Conservation (phyloP, 2,888 invertebrate genomes). For the Tanytarsus gracilentus region DNA sequence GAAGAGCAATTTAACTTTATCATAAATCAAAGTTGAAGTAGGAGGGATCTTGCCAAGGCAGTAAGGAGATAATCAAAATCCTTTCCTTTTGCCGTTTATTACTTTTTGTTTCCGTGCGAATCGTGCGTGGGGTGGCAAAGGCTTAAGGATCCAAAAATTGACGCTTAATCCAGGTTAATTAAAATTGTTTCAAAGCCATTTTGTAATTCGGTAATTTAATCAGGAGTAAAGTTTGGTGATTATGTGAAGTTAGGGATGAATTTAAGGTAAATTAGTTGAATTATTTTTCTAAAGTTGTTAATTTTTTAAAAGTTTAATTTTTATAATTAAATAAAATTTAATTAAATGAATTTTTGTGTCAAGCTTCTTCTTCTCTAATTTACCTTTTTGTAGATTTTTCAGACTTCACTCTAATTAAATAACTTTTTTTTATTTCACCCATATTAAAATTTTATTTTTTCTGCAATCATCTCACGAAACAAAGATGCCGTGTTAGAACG, state of each 20-base stretch:
- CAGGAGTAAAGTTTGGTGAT: no score
- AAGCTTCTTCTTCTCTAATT: background rate
- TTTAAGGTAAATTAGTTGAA: no score
- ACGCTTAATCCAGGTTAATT: conserved; percentile 24
- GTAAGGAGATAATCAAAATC: conserved; percentile 3
- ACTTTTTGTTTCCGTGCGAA: no score
- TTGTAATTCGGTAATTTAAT: no score
- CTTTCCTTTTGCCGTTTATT: no score
- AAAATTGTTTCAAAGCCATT: conserved; percentile 26
- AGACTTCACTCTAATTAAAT: background rate
- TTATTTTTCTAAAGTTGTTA: no score
- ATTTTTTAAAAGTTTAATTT: no score
- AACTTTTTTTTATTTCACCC: background rate
- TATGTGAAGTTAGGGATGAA: no score
- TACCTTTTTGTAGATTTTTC: background rate
- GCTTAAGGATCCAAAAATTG: no score
- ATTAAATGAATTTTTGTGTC: conserved; percentile 1
- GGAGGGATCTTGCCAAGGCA: background rate
- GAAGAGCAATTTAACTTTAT: background rate
- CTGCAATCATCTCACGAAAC: conserved; percentile 1
- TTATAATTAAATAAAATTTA: conserved; percentile 4
- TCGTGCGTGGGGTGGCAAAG: no score
- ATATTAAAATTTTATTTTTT: background rate
- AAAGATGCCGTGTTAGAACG: background rate
- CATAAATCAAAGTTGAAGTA: conserved; percentile 10